Conservation (phyloP, 2,888 invertebrate genomes). For the Lycophotia porphyrea region DNA sequence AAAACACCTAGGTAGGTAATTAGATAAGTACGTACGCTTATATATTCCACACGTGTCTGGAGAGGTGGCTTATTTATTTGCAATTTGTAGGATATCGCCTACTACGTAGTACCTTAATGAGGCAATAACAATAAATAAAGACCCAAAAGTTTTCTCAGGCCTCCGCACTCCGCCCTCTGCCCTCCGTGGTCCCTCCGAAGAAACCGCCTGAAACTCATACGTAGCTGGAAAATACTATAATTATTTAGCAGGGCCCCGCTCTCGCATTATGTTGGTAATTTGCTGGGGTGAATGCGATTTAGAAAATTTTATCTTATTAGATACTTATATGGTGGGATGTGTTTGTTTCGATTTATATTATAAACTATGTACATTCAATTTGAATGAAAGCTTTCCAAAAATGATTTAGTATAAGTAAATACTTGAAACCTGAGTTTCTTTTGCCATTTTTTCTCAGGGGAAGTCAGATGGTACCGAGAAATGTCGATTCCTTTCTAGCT, state of each 20-base stretch:
- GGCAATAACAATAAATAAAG: conserved; percentile 90
- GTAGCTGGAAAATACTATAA: conserved; percentile 82
- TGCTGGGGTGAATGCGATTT: conserved; percentile 70
- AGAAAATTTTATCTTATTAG: conserved; percentile 68
- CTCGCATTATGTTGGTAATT: conserved; percentile 72
- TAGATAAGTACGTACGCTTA: conserved; percentile 77
- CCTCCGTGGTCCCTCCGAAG: conserved; percentile 85
- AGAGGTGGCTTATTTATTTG: conserved; percentile 87
- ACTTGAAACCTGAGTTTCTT: neutral
- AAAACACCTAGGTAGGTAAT: conserved; percentile 68
- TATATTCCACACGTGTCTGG: conserved; percentile 81
- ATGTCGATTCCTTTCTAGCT: neutral
- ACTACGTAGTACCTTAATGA: conserved; percentile 89
- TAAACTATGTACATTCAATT: neutral
- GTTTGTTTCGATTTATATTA: conserved; percentile 51
- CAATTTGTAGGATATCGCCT: conserved; percentile 90
- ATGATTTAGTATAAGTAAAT: neutral
- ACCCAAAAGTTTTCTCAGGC: conserved; percentile 89
- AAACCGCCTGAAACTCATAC: conserved; percentile 84
- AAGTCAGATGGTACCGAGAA: neutral
- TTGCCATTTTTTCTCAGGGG: neutral
- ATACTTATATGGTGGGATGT: conserved; percentile 36
- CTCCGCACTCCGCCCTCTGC: conserved; percentile 78
- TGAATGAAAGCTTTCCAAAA: neutral
- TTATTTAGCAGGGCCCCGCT: conserved; percentile 77